Percentiles rank a stretch among this genome's conserved stretches.
Conservation (phyloP, 2,113 vertebrate genomes). For the Nibea coibor region DNA sequence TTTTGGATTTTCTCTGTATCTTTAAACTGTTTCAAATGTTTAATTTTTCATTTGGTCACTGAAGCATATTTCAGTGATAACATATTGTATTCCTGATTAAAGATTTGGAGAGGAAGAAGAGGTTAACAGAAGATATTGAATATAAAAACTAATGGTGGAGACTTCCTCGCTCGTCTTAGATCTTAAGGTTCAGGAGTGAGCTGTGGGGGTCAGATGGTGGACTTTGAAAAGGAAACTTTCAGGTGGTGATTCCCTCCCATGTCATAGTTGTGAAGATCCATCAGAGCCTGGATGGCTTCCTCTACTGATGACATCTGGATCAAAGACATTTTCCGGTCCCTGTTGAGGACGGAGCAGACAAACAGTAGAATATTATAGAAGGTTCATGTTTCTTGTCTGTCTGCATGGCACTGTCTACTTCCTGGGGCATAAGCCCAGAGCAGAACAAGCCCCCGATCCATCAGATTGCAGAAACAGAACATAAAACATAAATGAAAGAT, state of each 20-base stretch:
- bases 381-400: not conserved
- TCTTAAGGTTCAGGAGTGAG: conserved; percentile 23
- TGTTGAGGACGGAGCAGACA: conserved; percentile 81
- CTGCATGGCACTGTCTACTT: not conserved
- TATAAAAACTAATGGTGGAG: conserved; percentile 6
- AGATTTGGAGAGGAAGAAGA: not conserved
- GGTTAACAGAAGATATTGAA: conserved; percentile 10
- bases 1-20: conserved; percentile 13
- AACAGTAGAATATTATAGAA: not conserved
- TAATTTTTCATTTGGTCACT: not conserved
- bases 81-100: not conserved
- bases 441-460: not conserved
- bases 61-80: conserved; percentile 3
- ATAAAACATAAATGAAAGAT: not conserved
- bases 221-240: conserved; percentile 99
- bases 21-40: conserved; percentile 9
- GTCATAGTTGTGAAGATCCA: conserved; percentile 99
- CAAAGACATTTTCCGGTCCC: conserved; percentile 99
- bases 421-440: not conserved
- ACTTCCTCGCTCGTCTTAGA: conserved; percentile 20
- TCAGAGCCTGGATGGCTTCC: conserved; percentile 96
- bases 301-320: conserved; percentile 99
- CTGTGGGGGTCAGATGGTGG: conserved; percentile 89
- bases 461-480: not conserved
- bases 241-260: conserved; percentile 98